Evolutionary conservation across 2,888 invertebrate species (phyloP), one percentile per base, ranked within the genome.

Genomic region (Alentia gelatinosa): DNA sequence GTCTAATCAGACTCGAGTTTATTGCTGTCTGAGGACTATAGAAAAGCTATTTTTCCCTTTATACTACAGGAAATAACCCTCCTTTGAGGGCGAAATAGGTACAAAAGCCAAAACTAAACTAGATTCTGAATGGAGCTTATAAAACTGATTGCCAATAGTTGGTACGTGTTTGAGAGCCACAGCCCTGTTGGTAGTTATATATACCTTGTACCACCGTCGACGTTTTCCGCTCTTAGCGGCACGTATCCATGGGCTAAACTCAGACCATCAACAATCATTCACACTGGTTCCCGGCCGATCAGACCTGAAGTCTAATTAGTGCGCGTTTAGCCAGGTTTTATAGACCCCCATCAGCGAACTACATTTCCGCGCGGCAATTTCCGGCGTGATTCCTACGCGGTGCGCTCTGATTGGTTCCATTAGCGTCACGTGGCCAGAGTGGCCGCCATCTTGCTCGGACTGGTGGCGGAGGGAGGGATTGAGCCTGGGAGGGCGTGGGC

Each of bases 391-490:
- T 79, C 39, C 79, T 37, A 79, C 39, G 79, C 79, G 30, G n/a
- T 23, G 79, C 37, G 37, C 39, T 39, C 79, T 35, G 79, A 79
- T 79, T 79, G 79, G 79, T 79, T 79, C 79, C 79, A 79, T 79
- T 79, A 79, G 79, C n/a, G 79, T 79, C 79, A 79, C 79, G 39
- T 79, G 79, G 79, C 3, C 37, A 0, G 79, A 3, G 12, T 9
- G 33, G 79, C n/a, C 79, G 79, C 79, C 79, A 79, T 39, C 35
- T 35, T 79, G 37, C 4, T 39, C 39, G n/a, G n/a, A n/a, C n/a
- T n/a, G n/a, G n/a, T n/a, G n/a, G n/a, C n/a, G n/a, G n/a, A n/a
- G n/a, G n/a, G n/a, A n/a, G n/a, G n/a, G n/a, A n/a, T n/a, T n/a
- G n/a, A n/a, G n/a, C n/a, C n/a, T n/a, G n/a, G n/a, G 56, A 19